Evolutionary conservation across 2,888 invertebrate species (phyloP).

Genomic region (Trypoxylon attenuatum): DNA sequence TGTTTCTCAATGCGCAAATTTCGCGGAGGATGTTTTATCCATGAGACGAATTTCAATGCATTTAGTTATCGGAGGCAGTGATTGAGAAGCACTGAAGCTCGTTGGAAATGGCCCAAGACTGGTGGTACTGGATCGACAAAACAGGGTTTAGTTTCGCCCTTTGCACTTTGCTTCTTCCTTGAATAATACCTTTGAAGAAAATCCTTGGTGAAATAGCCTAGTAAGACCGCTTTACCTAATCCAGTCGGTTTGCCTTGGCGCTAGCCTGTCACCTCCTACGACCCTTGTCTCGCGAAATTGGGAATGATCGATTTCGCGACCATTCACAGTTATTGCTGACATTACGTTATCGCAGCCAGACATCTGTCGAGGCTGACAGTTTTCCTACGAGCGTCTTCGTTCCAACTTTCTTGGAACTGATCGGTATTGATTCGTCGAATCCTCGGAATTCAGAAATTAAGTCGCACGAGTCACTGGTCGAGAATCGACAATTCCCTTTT

Average conservation of each 20-base stretch:
- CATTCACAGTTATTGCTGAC: slow-evolving; percentile 52
- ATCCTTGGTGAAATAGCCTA: slow-evolving; percentile 24
- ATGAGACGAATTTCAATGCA: not conserved
- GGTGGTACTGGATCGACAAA: slow-evolving; percentile 2
- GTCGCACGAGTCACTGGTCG: not conserved
- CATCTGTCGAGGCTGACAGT: slow-evolving; percentile 35
- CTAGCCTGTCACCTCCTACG: slow-evolving; percentile 9
- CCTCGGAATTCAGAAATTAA: not conserved
- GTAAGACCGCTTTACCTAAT: slow-evolving; percentile 25
- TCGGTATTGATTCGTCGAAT: slow-evolving; percentile 8
- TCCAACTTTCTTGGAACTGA: not conserved
- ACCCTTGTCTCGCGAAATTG: slow-evolving; percentile 37
- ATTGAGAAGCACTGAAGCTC: slow-evolving; percentile 20
- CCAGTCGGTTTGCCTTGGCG: no score
- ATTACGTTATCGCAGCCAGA: slow-evolving; percentile 52
- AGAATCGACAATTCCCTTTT: not conserved
- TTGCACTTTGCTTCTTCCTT: slow-evolving; percentile 26
- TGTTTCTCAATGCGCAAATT: no score
- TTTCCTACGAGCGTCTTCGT: not conserved
- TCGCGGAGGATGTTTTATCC: no score
- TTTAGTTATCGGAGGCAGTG: not conserved
- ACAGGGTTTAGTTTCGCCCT: slow-evolving; percentile 22
- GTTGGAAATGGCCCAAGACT: slow-evolving; percentile 15
- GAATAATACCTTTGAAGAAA: slow-evolving; percentile 27
- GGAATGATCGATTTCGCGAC: slow-evolving; percentile 56